Base-by-base conservation (phyloP, 1,140 invertebrate species). In the Anthonomus grandis region DNA sequence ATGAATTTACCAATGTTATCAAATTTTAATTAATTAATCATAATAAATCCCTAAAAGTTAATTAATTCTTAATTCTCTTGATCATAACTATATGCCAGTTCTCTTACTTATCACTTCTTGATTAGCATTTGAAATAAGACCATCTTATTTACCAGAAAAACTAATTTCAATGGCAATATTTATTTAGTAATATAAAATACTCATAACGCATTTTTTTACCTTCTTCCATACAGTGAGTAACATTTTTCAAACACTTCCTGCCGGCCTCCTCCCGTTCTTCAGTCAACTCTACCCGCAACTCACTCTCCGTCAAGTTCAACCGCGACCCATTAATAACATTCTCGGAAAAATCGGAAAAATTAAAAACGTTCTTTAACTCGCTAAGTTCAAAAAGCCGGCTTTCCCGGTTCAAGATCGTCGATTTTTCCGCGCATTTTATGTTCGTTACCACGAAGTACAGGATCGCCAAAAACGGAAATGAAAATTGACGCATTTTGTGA, bases 141-240 rank as follows among this genome's bases (percentile, higher is more conserved):
- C n/a, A n/a, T n/a, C n/a, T n/a, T n/a, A n/a, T n/a, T n/a, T n/a
- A n/a, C n/a, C n/a, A n/a, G n/a, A n/a, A n/a, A n/a, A n/a, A n/a
- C n/a, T n/a, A n/a, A n/a, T n/a, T n/a, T n/a, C n/a, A n/a, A n/a
- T n/a, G n/a, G n/a, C n/a, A n/a, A n/a, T n/a, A n/a, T n/a, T n/a
- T n/a, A n/a, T n/a, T n/a, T n/a, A n/a, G n/a, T n/a, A n/a, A n/a
- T n/a, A n/a, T n/a, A n/a, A n/a, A n/a, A n/a, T n/a, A n/a, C n/a
- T n/a, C n/a, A n/a, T n/a, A 34, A 34, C 1, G 10, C 2, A 34
- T 34, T 10, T 34, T 34, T 62, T 59, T 52, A 70, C 68, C 66
- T 57, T 65, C 38, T 47, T 63, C 60, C 48, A 62, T 57, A 51
- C 68, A 70, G 17, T 55, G 57, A 13, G 63, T 66, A n/a, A 68